Evolutionary conservation across 1,140 invertebrate species (phyloP).

Genomic region (Rhynchophorus ferrugineus): DNA sequence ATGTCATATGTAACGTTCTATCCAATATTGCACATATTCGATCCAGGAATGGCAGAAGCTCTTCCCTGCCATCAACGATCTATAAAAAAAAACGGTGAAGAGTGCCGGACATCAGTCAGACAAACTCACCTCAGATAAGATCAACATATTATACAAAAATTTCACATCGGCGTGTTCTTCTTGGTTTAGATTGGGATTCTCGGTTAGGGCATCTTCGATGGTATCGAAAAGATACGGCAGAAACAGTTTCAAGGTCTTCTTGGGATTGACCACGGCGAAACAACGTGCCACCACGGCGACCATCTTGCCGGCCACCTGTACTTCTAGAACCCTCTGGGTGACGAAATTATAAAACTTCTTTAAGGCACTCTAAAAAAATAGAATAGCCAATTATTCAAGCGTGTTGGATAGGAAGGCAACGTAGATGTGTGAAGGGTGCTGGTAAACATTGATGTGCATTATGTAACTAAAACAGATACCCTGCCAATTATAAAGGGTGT

Average conservation of each 20-base stretch:
- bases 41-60: constrained; percentile 47
- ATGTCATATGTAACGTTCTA: constrained; percentile 47
- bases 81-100: constrained; percentile 17
- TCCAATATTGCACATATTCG: constrained; percentile 46
- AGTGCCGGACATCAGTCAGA: not conserved
- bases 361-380: constrained; percentile 60
- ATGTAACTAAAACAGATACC: no score
- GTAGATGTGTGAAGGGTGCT: no score
- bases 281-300: constrained; percentile 55
- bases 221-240: constrained; percentile 62
- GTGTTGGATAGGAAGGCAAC: no score
- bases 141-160: constrained; percentile 67
- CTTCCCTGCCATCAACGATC: constrained; percentile 34
- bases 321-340: constrained; percentile 67
- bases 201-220: constrained; percentile 49
- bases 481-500: no score
- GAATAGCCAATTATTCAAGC: no score
- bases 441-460: no score
- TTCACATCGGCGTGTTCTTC: constrained; percentile 74
- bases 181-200: constrained; percentile 50
- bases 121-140: constrained; percentile 59
- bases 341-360: constrained; percentile 68
- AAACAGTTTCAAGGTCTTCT: constrained; percentile 61
- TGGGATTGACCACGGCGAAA: constrained; percentile 61
- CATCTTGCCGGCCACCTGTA: constrained; percentile 71